Base-by-base conservation (phyloP, 2,888 invertebrate species). In the Epinotia ramella region DNA sequence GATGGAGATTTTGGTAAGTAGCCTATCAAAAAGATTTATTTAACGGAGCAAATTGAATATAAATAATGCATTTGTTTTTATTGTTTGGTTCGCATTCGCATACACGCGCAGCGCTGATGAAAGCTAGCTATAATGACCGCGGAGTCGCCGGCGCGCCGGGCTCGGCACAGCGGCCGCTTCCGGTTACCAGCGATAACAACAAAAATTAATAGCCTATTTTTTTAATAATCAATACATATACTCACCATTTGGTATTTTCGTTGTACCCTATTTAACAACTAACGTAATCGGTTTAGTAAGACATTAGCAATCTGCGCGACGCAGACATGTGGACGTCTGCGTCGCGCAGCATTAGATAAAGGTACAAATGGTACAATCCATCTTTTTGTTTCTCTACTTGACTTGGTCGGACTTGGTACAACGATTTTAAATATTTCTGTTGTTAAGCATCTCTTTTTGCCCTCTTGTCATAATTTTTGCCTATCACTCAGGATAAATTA, bases 181-280 rank as follows among this genome's bases (percentile, higher is more conserved):
- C 76, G 73, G 76, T 65, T 64, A 24, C 49, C 28, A 16, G 28
- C 66, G 77, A 77, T 77, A 77, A 77, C 77, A 56, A 66, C 18
- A 76, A 20, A 40, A 72, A 67, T 67, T 67, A 76, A 72, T 72
- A 67, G 62, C 62, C 62, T 60, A 62, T 72, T 76, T 72, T 67
- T 72, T 49, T 67, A 57, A 65, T 66, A 56, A 60, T 44, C 40
- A n/a, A 59, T 59, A 40, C 40, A 40, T 9, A 40, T 64, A 40
- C 40, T 49, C 59, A 40, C 7, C 18, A 16, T 46, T 57, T 40
- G 33, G 65, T 69, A 18, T 69, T 53, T 70, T 65, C n/a, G 64
- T 71, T 57, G 60, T 71, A 18, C 66, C 53, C 53, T 57, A 28
- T 13, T 62, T n/a, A 44, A 13, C 9, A 68, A 13, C 20, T 9